Evolutionary conservation across 2,113 vertebrate genomes (phyloP), one percentile per base, ranked within the genome.

Genomic region (Embiotoca jacksoni): DNA sequence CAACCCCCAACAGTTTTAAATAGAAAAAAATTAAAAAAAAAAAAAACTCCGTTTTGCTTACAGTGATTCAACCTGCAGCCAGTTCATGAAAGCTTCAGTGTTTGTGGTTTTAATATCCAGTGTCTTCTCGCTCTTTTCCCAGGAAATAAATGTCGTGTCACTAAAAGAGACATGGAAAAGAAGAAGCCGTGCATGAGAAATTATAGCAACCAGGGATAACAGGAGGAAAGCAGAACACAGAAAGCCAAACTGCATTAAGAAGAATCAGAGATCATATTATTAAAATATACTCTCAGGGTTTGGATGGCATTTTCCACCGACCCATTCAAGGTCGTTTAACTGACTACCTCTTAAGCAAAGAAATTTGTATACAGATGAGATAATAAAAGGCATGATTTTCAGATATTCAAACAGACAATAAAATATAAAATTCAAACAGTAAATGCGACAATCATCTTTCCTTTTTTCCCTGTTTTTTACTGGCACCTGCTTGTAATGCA

Each of bases 11-110:
- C 74, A 85, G 54, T 9, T 65, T 71, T 23, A 15, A 57, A 39
- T 62, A 87, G 67, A 83, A 69, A 58, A 23, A 15, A 57, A 39
- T 62, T 83, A 71, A 83, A 69, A 58, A 36, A 54, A 3, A 71
- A 83, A 69, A 58, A 36, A 54, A 3, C 10, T 55, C 46, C n/a
- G 5, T 31, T 68, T 74, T 59, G 39, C 64, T 64, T 32, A 30
- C 52, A 50, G 57, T 36, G 80, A 59, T 75, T 64, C 65, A 61
- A 63, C 62, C 23, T 23, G 23, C 23, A 23, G 23, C 23, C 23
- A 23, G 23, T 23, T 69, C 53, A 7, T 49, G n/a, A 75, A 79
- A n/a, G 32, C 2, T 65, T 23, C 23, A 23, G 23, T 23, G 23
- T 23, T 61, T 57, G 31, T 39, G 52, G 1, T 74, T 46, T 49